phyloP scores from a whole-genome alignment of 35 echinoderm and acorn worm genomes.

The Chiridota heheva region DNA sequence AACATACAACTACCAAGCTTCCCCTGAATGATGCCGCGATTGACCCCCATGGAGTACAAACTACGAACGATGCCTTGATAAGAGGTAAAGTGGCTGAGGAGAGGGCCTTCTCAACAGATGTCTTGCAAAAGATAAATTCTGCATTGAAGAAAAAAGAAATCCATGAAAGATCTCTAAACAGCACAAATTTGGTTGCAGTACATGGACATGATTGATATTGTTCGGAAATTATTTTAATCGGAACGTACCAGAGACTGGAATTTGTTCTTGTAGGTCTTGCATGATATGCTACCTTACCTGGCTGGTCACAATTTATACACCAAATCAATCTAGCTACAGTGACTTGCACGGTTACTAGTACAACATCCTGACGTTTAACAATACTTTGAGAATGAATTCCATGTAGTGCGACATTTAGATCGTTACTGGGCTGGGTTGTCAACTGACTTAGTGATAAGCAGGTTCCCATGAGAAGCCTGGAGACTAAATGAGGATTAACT shows the following conservation, averaged over 20 bases:
- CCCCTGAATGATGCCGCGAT: no score
- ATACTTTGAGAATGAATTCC: background rate
- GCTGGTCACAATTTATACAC: background rate
- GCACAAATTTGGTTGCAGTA: background rate
- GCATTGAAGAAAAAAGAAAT: background rate
- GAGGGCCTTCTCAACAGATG: background rate
- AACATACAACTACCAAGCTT: no score
- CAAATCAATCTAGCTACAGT: no score
- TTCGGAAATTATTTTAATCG: background rate
- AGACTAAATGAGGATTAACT: no score
- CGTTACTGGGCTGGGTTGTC: constrained; percentile 1
- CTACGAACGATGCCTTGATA: background rate
- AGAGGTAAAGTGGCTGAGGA: background rate
- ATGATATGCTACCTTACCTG: no score
- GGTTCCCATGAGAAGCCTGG: background rate
- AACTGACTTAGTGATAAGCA: background rate
- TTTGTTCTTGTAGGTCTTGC: background rate
- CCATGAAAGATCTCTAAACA: background rate
- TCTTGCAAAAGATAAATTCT: background rate
- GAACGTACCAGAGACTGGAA: background rate
- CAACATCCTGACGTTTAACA: background rate
- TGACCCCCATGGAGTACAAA: no score
- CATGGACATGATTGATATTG: background rate
- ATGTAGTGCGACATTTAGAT: background rate
- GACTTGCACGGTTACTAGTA: background rate